These are phyloP conservation scores for Chlorodrepanis virens DNA, from an alignment of 2,113 vertebrate genomes.

Conservation along the genomic window DNA sequence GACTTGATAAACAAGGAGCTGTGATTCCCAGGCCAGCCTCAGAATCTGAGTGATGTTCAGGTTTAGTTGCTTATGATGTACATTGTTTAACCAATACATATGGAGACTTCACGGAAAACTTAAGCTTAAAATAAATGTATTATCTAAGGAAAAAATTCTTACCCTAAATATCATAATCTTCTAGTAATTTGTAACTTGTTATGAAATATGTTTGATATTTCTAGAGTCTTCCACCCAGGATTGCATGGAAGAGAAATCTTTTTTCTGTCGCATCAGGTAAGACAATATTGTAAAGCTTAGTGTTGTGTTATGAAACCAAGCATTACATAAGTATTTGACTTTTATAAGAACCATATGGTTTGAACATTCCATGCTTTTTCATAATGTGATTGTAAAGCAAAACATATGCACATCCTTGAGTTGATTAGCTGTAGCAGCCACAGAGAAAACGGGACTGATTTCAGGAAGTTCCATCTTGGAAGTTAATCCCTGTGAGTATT, in stretches of 20 bases:
- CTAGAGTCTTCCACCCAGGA: constrained; percentile 86
- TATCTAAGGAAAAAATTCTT: not conserved
- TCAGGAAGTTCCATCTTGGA: not conserved
- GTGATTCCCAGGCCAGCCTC: not conserved
- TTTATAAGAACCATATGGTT: not conserved
- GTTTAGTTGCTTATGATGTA: not conserved
- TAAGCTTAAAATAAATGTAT: not conserved
- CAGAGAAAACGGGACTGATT: not conserved
- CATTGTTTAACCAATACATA: not conserved
- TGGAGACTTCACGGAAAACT: not conserved
- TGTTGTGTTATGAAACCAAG: not conserved
- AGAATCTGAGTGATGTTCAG: not conserved
- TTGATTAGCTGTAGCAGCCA: not conserved
- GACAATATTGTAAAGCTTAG: not conserved
- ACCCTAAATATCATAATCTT: not conserved
- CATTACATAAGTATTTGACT: not conserved
- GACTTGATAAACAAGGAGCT: not conserved
- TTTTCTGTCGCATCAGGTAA: constrained; percentile 95
- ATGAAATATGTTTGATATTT: constrained; percentile 32
- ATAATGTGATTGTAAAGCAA: not conserved
- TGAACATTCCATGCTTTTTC: not conserved
- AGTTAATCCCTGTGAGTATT: not conserved
- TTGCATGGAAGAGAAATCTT: constrained; percentile 91
- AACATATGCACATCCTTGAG: not conserved
- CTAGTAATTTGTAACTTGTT: not conserved